Percentiles rank a stretch among this genome's conserved stretches.
Evolutionary conservation across 2,797 vertebrate genomes (phyloP).

Genomic region (Cetoscarus ocellatus): DNA sequence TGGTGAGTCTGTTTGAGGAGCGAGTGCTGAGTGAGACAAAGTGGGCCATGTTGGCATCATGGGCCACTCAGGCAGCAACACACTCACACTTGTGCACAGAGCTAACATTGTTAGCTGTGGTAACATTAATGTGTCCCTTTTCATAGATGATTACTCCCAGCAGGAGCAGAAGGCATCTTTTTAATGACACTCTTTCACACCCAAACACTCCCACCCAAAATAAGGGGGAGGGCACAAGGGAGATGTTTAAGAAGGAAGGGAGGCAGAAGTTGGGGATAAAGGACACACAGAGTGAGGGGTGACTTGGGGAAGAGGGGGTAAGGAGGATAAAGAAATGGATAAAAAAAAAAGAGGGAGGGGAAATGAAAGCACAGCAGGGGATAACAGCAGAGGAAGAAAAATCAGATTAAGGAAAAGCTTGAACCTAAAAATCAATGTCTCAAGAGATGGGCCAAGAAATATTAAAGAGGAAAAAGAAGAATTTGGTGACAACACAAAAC

Average conservation of each 20-base stretch:
- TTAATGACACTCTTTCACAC: conserved; percentile 81
- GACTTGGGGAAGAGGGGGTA: conserved; percentile 2
- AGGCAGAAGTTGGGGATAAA: conserved; percentile 43
- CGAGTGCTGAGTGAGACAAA: conserved; percentile 64
- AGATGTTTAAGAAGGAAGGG: conserved; percentile 33
- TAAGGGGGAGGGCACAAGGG: conserved; percentile 22
- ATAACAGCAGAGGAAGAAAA: conserved; percentile 22
- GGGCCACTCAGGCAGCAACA: conserved; percentile 43
- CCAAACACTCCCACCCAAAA: conserved; percentile 54
- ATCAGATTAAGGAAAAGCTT: background rate
- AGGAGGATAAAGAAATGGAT: conserved; percentile 15
- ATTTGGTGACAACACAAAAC: conserved; percentile 21
- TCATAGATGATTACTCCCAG: conserved; percentile 86
- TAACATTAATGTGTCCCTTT: conserved; percentile 80
- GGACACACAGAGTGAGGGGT: conserved; percentile 22
- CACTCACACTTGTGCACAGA: conserved; percentile 32
- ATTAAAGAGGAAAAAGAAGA: conserved; percentile 12
- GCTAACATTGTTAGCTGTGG: conserved; percentile 65
- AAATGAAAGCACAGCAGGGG: conserved; percentile 17
- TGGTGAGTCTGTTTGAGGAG: conserved; percentile 53
- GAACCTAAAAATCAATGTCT: conserved; percentile 13
- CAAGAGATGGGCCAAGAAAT: conserved; percentile 23
- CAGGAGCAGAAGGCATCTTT: conserved; percentile 76
- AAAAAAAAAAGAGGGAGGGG: conserved; percentile 4
- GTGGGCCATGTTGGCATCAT: conserved; percentile 69